Evolutionary conservation across 2,888 invertebrate genomes (phyloP).

Genomic region (Ramazzottius varieornatus): DNA sequence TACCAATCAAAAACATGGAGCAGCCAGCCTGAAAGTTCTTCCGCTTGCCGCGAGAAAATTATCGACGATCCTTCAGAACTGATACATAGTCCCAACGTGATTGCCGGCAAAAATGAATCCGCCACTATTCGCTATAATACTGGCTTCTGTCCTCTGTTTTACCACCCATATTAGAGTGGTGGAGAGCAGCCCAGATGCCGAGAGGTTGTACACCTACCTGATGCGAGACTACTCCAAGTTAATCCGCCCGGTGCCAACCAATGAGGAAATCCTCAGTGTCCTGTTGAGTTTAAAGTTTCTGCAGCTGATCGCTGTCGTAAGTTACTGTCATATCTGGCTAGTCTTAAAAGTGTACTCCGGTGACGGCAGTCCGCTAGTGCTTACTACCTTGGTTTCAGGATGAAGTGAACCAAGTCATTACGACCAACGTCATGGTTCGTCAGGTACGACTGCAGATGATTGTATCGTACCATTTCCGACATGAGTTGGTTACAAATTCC

Average conservation of each 20-base stretch:
- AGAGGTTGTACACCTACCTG: neutral
- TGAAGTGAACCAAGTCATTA: conserved; percentile 1
- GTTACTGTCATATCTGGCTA: neutral
- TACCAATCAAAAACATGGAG: too few relatives aligned
- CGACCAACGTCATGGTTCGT: neutral
- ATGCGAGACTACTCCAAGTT: neutral
- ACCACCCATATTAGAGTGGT: too few relatives aligned
- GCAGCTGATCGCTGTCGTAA: neutral
- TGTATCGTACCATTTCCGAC: neutral
- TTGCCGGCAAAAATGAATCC: too few relatives aligned
- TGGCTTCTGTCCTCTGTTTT: too few relatives aligned
- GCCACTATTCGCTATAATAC: too few relatives aligned
- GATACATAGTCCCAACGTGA: too few relatives aligned
- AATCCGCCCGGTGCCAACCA: neutral
- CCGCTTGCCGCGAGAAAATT: too few relatives aligned
- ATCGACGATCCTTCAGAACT: too few relatives aligned
- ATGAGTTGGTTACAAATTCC: neutral
- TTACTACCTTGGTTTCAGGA: conserved; percentile 4
- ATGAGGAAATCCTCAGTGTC: neutral
- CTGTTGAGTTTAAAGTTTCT: neutral
- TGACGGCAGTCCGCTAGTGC: too few relatives aligned
- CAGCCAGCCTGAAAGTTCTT: too few relatives aligned
- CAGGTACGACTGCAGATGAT: neutral
- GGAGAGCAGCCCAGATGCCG: neutral
- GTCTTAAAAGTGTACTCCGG: neutral